Conservation (phyloP, 1,140 invertebrate genomes). For the Cydia fagiglandana region DNA sequence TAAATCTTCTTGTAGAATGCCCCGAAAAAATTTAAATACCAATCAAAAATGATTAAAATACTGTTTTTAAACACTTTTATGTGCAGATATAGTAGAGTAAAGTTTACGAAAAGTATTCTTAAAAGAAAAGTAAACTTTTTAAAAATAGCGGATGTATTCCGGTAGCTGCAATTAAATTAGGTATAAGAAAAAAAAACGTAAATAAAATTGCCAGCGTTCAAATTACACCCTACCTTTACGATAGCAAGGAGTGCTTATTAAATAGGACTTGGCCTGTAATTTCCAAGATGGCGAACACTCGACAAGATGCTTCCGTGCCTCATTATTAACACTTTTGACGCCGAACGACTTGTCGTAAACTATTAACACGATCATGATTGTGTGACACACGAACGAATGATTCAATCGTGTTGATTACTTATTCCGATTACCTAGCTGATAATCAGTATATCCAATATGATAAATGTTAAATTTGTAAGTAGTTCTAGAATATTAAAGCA, state of each 20-base stretch:
- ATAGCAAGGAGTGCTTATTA: constrained; percentile 18
- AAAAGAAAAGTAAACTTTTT: too few species aligned
- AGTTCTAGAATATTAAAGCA: not conserved
- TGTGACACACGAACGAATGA: not conserved
- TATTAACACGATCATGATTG: not conserved
- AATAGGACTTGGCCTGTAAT: not conserved
- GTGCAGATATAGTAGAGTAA: too few species aligned
- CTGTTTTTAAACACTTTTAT: too few species aligned
- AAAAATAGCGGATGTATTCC: too few species aligned
- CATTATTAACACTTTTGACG: constrained; percentile 26
- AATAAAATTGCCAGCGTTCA: constrained; percentile 3
- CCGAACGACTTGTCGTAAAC: not conserved
- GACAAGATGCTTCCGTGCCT: constrained; percentile 28
- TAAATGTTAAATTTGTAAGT: not conserved
- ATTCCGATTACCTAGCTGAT: not conserved
- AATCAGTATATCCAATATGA: not conserved
- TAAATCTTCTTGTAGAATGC: too few species aligned
- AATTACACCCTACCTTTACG: not conserved
- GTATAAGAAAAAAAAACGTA: not conserved
- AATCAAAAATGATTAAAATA: too few species aligned
- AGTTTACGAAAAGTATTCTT: too few species aligned
- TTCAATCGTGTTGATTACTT: not conserved
- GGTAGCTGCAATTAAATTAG: too few species aligned
- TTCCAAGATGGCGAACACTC: not conserved
- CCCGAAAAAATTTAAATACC: too few species aligned